Base-by-base conservation (phyloP, 2,113 vertebrate genomes). In the Ageneiosus marmoratus region DNA sequence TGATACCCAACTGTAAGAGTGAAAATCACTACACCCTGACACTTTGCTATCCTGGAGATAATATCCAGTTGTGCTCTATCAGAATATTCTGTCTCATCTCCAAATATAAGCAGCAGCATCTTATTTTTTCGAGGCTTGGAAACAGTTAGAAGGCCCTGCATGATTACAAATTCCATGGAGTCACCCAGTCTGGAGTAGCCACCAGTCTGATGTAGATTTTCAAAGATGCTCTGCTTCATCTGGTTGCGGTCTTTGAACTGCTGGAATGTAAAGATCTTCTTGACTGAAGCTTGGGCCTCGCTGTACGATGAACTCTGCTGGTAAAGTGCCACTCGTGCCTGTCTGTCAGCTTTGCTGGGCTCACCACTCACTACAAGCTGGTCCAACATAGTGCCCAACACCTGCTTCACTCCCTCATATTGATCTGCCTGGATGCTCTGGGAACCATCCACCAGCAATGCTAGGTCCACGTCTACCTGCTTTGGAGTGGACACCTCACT, bases 391-490 rank as follows among this genome's bases (percentile, higher is more conserved):
- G 87, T 89, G 13, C 89, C 92, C 85, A 97, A 89, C 34, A 98
- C 94, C 83, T 92, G 81, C 89, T 95, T 94, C 9, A 90, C 85
- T 0, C 89, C 91, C 0, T 85, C 77, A 87, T 94, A 97, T 48
- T 94, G 83, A 1, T 95, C 91, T 0, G 88, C 79, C 53, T 88
- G 87, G 6, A 97, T 37, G 65, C 91, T 89, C 7, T 12, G 82
- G 82, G 97, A 97, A 77, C 95, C 82, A 53, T 98, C 97, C 86
- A 96, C 73, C 82, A 97, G 46, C 56, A 96, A 86, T 0, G 89
- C 93, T 75, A 98, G 86, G 89, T 97, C 96, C 90, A 94, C 34
- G 11, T 96, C 90, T 18, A 92, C 90, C 3, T 80, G 27, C 89
- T 94, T 87, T 3, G 91, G 91, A 27, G 0, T 1, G 3, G 80